Conservation (phyloP, 1,140 invertebrate genomes). For the Penaeus vannamei region DNA sequence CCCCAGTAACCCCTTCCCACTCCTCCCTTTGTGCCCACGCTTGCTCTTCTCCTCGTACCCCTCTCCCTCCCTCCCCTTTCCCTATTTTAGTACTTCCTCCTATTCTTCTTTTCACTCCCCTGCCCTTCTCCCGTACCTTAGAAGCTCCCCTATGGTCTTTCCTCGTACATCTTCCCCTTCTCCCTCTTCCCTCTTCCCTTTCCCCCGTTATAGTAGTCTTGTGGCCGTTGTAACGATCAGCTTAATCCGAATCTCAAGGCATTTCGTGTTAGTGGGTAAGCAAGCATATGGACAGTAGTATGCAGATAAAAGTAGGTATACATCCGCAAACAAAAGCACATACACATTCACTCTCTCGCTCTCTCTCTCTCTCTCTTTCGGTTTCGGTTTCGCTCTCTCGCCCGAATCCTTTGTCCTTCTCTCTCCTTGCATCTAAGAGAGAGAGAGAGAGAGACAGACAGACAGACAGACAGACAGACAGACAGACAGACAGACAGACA, state of each 20-base stretch:
- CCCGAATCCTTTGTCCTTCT: not conserved
- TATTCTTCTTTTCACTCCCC: not conserved
- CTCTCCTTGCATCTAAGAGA: not conserved
- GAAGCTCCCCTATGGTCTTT: not conserved
- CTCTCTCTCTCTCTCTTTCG: not conserved
- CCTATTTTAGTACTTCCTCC: not conserved
- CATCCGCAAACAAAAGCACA: too few relatives aligned
- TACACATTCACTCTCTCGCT: not conserved
- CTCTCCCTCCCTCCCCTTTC: conserved; percentile 6
- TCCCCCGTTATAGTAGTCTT: not conserved
- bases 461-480: too few relatives aligned
- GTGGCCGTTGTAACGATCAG: too few relatives aligned
- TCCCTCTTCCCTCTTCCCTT: not conserved
- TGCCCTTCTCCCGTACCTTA: not conserved
- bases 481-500: too few relatives aligned
- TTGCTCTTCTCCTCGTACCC: not conserved
- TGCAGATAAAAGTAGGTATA: too few relatives aligned
- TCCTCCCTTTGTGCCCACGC: not conserved
- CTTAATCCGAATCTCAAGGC: too few relatives aligned
- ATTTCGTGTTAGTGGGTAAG: too few relatives aligned
- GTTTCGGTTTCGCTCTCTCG: not conserved
- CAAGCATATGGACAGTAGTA: too few relatives aligned
- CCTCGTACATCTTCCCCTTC: not conserved
- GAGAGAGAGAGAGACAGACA: too few relatives aligned
- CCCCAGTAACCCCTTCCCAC: not conserved